A percentile compares a stretch with the other conserved stretches of the same genome.
These are phyloP conservation scores for Dolomedes plantarius DNA, from an alignment of 2,888 invertebrate genomes.

Conservation along the genomic window DNA sequence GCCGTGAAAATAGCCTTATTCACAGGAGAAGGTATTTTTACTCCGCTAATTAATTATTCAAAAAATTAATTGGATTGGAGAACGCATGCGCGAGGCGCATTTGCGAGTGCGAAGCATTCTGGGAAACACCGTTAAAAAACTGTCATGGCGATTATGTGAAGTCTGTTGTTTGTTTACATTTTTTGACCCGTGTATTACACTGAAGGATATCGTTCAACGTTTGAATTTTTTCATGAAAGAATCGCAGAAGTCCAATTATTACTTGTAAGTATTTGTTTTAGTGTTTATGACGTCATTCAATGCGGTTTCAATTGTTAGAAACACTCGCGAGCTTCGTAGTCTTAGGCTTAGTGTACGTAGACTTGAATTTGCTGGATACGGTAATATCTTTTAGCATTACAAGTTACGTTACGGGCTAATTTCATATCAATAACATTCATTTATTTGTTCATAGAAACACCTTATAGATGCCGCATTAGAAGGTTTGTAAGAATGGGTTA, in stretches of 20 bases:
- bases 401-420: no score
- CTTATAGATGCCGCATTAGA: no score
- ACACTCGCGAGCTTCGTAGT: no score
- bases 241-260: neutral
- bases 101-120: constrained; percentile 31
- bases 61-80: constrained; percentile 70
- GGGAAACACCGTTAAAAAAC: constrained; percentile 46
- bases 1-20: constrained; percentile 69
- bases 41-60: constrained; percentile 72
- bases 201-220: neutral
- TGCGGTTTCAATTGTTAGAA: no score
- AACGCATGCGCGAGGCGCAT: constrained; percentile 56
- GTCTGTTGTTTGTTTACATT: constrained; percentile 12
- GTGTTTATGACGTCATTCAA: no score
- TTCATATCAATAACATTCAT: no score
- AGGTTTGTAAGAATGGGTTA: no score
- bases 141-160: constrained; percentile 58
- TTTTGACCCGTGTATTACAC: neutral
- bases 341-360: no score
- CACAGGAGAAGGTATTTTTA: constrained; percentile 70
- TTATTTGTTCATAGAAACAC: no score
- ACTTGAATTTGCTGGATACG: no score
- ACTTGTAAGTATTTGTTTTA: neutral
- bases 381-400: no score
- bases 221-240: neutral